A percentile compares a stretch with the other conserved stretches of the same genome.
Conservation (phyloP, 2,113 vertebrate species). For the Bettongia penicillata region DNA sequence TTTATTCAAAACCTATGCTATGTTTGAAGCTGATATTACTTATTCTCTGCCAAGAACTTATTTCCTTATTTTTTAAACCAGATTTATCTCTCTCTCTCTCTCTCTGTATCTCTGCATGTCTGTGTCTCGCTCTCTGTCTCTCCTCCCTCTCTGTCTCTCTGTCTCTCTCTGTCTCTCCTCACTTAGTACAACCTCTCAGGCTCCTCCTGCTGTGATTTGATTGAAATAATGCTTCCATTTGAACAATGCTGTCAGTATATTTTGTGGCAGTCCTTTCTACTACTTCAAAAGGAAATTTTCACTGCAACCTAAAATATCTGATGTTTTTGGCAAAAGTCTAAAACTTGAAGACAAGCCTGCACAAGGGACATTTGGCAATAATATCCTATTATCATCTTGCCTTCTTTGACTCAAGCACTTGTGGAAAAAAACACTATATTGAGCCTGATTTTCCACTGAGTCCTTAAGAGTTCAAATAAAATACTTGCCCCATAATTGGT, state of each 20-base stretch:
- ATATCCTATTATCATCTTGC: not conserved
- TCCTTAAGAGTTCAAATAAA: not conserved
- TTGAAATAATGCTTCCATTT: not conserved
- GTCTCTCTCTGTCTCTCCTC: not conserved
- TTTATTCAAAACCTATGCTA: conserved; percentile 72
- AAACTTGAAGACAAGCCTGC: not conserved
- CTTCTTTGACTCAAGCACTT: not conserved
- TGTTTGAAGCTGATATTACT: conserved; percentile 69
- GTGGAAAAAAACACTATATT: not conserved
- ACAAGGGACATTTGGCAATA: not conserved
- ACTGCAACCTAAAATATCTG: not conserved
- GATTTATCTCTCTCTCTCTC: not conserved
- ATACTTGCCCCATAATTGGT: not conserved
- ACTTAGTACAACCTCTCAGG: not conserved
- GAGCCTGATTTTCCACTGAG: not conserved
- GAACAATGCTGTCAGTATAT: not conserved
- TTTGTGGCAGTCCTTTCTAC: not conserved
- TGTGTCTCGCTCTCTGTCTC: too few relatives aligned
- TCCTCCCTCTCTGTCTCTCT: too few relatives aligned
- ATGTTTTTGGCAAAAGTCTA: not conserved
- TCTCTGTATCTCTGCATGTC: too few relatives aligned
- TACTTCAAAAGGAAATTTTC: not conserved
- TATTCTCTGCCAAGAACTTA: conserved; percentile 65
- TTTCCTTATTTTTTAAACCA: not conserved
- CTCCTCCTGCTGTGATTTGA: not conserved